These are phyloP conservation scores for Sabellastarte sp. DNA, from an alignment of 2,888 invertebrate species.

Conservation along the genomic window DNA sequence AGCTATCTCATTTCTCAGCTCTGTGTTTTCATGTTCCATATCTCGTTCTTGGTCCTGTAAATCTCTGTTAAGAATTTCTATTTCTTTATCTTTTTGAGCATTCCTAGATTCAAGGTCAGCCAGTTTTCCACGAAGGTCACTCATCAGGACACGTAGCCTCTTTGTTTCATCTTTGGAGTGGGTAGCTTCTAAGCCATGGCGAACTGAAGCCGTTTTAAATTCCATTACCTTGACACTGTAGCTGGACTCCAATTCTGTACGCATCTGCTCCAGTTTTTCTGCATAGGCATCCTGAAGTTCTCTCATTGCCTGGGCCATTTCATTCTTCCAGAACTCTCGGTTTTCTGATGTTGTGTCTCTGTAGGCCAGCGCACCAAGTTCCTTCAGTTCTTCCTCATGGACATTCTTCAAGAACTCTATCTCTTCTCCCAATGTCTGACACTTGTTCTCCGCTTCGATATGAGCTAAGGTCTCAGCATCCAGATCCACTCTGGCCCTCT, in stretches of 20 bases:
- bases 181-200: conserved; percentile 61
- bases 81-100: conserved; percentile 59
- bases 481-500: conserved; percentile 57
- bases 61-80: conserved; percentile 61
- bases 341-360: conserved; percentile 63
- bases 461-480: conserved; percentile 62
- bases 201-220: conserved; percentile 61
- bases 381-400: conserved; percentile 63
- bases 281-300: neutral
- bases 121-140: conserved; percentile 60
- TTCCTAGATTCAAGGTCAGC: conserved; percentile 62
- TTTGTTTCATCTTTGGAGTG: conserved; percentile 61
- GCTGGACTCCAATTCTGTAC: neutral
- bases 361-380: conserved; percentile 61
- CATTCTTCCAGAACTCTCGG: conserved; percentile 56
- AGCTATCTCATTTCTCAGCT: conserved; percentile 34
- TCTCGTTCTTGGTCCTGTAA: conserved; percentile 61
- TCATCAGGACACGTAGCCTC: conserved; percentile 59
- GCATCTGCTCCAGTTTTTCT: neutral
- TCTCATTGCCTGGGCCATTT: neutral
- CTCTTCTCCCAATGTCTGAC: conserved; percentile 62
- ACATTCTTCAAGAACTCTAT: conserved; percentile 62
- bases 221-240: conserved; percentile 62
- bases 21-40: conserved; percentile 57
- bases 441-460: conserved; percentile 62